These are phyloP conservation scores for Buphagus erythrorhynchus DNA, from an alignment of 2,797 vertebrate species.

Conservation along the genomic window DNA sequence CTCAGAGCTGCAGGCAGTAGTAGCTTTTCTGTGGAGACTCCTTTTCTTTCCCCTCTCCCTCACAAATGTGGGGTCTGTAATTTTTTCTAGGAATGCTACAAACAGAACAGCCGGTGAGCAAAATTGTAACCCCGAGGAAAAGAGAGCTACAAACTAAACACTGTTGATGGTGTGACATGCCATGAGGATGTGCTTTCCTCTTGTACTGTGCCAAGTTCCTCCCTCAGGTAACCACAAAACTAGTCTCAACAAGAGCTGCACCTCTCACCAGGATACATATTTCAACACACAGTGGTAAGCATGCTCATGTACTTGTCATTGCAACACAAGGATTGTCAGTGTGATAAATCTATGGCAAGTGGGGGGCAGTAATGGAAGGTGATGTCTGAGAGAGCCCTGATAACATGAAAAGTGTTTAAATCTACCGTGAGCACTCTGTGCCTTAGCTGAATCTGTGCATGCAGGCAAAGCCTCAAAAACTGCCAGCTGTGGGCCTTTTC, in stretches of 20 bases:
- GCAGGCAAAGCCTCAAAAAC: accelerated
- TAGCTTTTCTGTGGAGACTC: not conserved
- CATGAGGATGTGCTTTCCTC: not conserved
- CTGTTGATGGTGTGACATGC: accelerated
- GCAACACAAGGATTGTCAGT: too few species aligned
- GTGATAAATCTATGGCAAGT: not conserved
- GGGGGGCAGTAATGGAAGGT: not conserved
- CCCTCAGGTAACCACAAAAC: not conserved
- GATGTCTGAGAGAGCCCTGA: not conserved
- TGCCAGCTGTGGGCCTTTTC: not conserved
- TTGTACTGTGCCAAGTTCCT: not conserved
- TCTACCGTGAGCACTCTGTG: not conserved
- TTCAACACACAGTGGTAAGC: not conserved
- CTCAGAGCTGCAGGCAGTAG: not conserved
- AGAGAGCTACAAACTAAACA: not conserved
- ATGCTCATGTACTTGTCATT: accelerated
- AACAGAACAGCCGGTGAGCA: not conserved
- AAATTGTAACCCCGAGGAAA: not conserved
- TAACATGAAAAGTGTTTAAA: accelerated
- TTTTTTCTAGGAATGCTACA: not conserved
- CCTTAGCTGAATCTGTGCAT: not conserved
- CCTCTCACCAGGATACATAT: not conserved
- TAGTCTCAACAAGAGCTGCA: not conserved
- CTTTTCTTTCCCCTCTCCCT: not conserved
- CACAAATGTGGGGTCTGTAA: not conserved